Evolutionary conservation across 2,888 invertebrate genomes (phyloP), one percentile per base, ranked within the genome.

Genomic region (Notocelia uddmanniana): DNA sequence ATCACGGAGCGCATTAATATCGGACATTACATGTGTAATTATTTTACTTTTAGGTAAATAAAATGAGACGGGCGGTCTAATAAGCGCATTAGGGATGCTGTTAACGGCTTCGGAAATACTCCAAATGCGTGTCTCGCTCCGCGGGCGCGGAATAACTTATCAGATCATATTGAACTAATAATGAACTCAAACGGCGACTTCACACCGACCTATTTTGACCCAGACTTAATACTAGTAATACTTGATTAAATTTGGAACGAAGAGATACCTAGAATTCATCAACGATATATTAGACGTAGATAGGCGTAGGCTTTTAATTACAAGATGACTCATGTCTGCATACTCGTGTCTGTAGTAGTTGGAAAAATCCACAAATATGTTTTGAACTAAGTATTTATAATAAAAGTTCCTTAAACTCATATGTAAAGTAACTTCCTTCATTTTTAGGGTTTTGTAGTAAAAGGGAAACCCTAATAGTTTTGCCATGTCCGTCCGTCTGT

Each of bases 1-100:
- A 88, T 89, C 86, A 86, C 76, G 78, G 60, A 79, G 78, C 82
- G 86, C 85, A 86, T 90, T 86, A 88, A 85, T 78, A 83, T 81
- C 78, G 80, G 79, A 85, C 85, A 81, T 83, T 79, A 83, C 85
- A 84, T 76, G 80, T 81, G 84, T 92, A 90, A 90, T 91, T 91
- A 90, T 89, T 89, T 87, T 84, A 84, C 79, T 84, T 83, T 85
- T 82, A 76, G 84, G 84, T 87, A 87, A 88, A 90, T 85, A 84
- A 85, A 87, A 89, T 83, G 78, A 81, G 83, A 85, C 85, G 79
- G 80, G 73, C 81, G 78, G 82, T 87, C 84, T 88, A 88, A 87
- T 89, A 87, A 86, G 81, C 85, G 83, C 85, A 86, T 88, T 88
- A 85, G 83, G 82, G 86, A 85, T 86, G 84, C 83, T 85, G 84